Percentiles rank a stretch among this genome's conserved stretches.
These are phyloP conservation scores for Calameuta filiformis DNA, from an alignment of 2,888 invertebrate genomes.

Conservation along the genomic window DNA sequence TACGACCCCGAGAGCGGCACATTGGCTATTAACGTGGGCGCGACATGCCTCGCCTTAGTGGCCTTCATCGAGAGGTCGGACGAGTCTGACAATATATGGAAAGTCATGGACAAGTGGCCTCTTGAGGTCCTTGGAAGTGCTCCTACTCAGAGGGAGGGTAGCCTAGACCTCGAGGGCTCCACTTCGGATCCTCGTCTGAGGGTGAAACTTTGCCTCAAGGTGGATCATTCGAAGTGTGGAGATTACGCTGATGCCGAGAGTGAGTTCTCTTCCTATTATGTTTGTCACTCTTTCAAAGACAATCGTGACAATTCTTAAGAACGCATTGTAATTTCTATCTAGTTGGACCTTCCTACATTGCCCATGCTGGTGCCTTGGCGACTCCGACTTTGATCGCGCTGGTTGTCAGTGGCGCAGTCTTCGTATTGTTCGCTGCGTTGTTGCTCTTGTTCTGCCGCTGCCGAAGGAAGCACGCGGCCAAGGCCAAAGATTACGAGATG, in stretches of 20 bases:
- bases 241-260: slow-evolving; percentile 86
- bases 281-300: background rate
- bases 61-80: slow-evolving; percentile 80
- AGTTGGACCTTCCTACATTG: slow-evolving; percentile 86
- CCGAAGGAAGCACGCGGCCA: slow-evolving; percentile 83
- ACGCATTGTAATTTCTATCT: slow-evolving; percentile 47
- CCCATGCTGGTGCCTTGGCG: slow-evolving; percentile 80
- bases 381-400: slow-evolving; percentile 84
- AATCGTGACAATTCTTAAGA: background rate
- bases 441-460: slow-evolving; percentile 88
- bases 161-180: slow-evolving; percentile 72
- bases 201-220: slow-evolving; percentile 84
- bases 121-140: slow-evolving; percentile 78
- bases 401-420: slow-evolving; percentile 83
- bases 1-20: slow-evolving; percentile 83
- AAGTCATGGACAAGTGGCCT: slow-evolving; percentile 79
- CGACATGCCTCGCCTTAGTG: slow-evolving; percentile 82
- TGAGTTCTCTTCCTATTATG: slow-evolving; percentile 65
- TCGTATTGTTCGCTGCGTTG: slow-evolving; percentile 79
- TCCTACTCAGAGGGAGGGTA: slow-evolving; percentile 77
- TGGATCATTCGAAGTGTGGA: slow-evolving; percentile 85
- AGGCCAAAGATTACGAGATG: slow-evolving; percentile 91
- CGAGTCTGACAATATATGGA: slow-evolving; percentile 71
- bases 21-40: slow-evolving; percentile 82
- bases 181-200: slow-evolving; percentile 75